phyloP scores from a whole-genome alignment of 2,113 vertebrate species.

The Python bivittatus region DNA sequence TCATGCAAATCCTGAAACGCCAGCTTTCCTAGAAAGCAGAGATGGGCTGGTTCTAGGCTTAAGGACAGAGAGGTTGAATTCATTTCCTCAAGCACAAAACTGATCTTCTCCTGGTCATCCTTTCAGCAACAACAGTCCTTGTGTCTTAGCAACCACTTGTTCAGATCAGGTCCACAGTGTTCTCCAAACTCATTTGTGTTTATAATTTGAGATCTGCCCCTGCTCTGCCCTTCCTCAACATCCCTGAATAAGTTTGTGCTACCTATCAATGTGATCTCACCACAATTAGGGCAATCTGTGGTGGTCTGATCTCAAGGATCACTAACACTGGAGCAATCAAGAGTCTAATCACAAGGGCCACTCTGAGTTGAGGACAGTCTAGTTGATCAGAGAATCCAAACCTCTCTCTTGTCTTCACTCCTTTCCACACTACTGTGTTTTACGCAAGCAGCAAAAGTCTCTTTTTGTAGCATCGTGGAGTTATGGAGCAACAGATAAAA shows the following conservation, averaged over 20 bases:
- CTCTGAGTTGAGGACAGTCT: background rate
- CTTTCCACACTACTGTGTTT: background rate
- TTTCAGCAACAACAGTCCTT: too few relatives aligned
- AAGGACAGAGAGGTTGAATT: too few relatives aligned
- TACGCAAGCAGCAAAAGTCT: background rate
- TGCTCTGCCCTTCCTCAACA: background rate
- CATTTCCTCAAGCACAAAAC: too few relatives aligned
- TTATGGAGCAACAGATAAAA: background rate
- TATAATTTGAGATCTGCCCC: background rate
- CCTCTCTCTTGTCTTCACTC: background rate
- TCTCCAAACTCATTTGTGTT: background rate
- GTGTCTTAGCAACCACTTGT: background rate
- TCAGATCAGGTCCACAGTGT: background rate
- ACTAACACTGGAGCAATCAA: background rate
- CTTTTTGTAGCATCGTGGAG: background rate
- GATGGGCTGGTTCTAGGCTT: too few relatives aligned
- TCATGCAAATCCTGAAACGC: too few relatives aligned
- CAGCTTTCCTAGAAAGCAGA: too few relatives aligned
- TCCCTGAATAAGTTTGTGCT: background rate
- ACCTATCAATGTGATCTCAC: background rate
- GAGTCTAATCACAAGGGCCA: background rate
- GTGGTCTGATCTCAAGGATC: background rate
- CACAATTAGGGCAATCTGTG: background rate
- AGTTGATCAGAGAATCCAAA: background rate
- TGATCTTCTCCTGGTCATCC: too few relatives aligned